Base-by-base conservation (phyloP, 2,797 vertebrate genomes). In the Nannoperca australis region DNA sequence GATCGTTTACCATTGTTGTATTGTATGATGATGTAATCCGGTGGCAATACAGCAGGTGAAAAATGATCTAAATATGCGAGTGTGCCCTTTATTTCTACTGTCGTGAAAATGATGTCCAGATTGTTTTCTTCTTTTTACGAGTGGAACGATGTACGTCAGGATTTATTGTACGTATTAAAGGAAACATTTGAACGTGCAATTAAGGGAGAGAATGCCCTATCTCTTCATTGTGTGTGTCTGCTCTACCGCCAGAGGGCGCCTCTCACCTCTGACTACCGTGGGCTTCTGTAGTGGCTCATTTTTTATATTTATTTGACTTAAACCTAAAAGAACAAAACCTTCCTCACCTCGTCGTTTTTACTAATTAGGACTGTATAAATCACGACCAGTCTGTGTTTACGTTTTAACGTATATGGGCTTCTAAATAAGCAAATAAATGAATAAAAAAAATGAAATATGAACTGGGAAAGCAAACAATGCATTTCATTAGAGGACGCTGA, bases 21-120 rank as follows among this genome's bases (percentile, higher is more conserved):
- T 73, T 76, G 20, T 54, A 12, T 69, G 89, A 82, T 94, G 93
- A 93, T 92, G 93, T 93, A 94, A 94, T 93, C 83, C 60, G 40
- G 73, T 78, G 76, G 85, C 91, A 93, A 93, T 72, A 81, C 73
- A 81, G 86, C 86, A 90, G 82, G 81, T 92, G 76, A 81, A 70
- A 75, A 42, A 53, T 55, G 36, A 71, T 87, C 76, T 51, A 30
- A 70, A 70, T 81, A 40, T 79, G 75, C 7, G 45, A 24, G 22
- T 47, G 50, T 73, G 60, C 3, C 36, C 20, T 42, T 49, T 32
- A 14, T 50, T 15, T 24, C 20, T 50, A 4, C 36, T 20, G 14
- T 30, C 40, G 22, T 14, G 2, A 36, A 40, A 20, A 42, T 1
- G 1, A 69, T 4, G 17, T 11, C 1, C 32, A 1, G 3, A 4